Evolutionary conservation across 2,113 vertebrate species (phyloP).

Genomic region (Amblyopsis rosae): DNA sequence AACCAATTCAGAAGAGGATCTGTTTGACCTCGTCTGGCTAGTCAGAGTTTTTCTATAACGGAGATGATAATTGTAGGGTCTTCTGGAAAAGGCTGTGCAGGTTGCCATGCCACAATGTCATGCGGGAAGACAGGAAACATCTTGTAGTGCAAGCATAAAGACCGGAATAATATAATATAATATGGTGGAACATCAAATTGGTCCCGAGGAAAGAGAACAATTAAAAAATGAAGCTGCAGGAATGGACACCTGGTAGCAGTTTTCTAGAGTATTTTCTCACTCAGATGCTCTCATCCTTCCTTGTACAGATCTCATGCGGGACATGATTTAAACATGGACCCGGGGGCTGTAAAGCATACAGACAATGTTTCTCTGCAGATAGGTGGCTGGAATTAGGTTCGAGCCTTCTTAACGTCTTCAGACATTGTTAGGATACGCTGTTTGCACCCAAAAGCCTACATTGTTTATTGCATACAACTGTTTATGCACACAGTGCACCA

Average conservation of each 20-base stretch:
- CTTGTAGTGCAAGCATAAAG: too few species aligned
- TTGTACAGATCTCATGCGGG: slow-evolving; percentile 11
- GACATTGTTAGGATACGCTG: neutral
- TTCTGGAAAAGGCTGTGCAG: too few species aligned
- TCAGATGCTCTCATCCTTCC: slow-evolving; percentile 1
- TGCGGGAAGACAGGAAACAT: too few species aligned
- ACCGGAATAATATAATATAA: too few species aligned
- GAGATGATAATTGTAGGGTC: too few species aligned
- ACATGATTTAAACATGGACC: neutral
- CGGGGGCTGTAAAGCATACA: neutral
- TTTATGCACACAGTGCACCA: too few species aligned
- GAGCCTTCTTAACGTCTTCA: slow-evolving; percentile 31
- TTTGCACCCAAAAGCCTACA: neutral
- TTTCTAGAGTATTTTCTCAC: neutral
- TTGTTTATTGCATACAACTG: too few species aligned
- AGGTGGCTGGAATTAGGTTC: slow-evolving; percentile 9
- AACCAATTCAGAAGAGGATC: too few species aligned
- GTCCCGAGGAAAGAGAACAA: neutral
- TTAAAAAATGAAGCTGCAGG: neutral
- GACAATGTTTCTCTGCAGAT: slow-evolving; percentile 11
- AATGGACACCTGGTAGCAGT: neutral
- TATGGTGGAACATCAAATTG: neutral
- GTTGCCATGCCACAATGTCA: too few species aligned
- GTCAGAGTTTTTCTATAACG: too few species aligned
- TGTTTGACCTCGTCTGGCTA: too few species aligned